Evolutionary conservation across 2,888 invertebrate genomes (phyloP).

Genomic region (Trachelus stipa): DNA sequence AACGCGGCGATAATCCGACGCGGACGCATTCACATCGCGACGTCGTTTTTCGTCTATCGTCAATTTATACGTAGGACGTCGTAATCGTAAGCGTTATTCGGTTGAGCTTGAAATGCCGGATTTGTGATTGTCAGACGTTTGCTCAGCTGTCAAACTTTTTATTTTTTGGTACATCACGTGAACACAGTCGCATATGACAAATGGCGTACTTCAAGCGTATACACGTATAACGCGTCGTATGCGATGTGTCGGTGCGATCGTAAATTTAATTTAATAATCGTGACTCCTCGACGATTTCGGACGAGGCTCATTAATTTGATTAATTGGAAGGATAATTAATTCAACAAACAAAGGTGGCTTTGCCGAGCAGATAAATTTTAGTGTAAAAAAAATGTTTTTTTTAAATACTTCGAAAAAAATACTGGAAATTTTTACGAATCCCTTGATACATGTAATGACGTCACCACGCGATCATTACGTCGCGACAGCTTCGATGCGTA

Average conservation of each 20-base stretch:
- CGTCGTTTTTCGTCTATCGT: not conserved
- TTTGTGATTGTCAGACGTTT: not conserved
- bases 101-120: not conserved
- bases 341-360: not conserved
- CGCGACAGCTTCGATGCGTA: not conserved
- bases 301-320: not conserved
- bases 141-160: not conserved
- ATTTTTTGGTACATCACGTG: not conserved
- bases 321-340: not conserved
- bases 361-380: not conserved
- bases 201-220: not conserved
- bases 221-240: no score
- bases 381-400: no score
- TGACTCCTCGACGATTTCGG: not conserved
- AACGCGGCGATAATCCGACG: not conserved
- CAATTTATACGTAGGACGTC: not conserved
- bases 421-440: no score
- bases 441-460: not conserved
- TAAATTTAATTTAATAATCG: slow-evolving; percentile 5
- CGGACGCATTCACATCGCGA: not conserved
- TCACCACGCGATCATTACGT: not conserved
- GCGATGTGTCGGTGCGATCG: not conserved
- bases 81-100: not conserved
- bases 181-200: not conserved
- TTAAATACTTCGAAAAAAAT: no score